phyloP scores from a whole-genome alignment of 2,113 vertebrate species.

The Delphinus delphis region DNA sequence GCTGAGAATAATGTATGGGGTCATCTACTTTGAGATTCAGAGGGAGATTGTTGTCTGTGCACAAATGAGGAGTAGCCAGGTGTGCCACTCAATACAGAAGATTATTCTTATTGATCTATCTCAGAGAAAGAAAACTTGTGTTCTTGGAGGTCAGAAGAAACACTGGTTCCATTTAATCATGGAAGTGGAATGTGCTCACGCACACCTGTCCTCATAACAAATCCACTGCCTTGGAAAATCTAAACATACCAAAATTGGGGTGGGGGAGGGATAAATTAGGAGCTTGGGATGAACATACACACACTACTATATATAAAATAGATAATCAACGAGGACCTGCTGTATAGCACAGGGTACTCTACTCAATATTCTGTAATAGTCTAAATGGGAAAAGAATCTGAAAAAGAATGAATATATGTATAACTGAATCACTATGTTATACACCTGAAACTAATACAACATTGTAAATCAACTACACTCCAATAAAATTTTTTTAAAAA shows the following conservation, averaged over 20 bases:
- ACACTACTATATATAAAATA: background rate
- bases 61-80: background rate
- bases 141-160: constrained; percentile 12
- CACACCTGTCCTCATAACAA: constrained; percentile 45
- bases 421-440: background rate
- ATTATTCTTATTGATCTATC: constrained; percentile 15
- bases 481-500: background rate
- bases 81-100: background rate
- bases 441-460: background rate
- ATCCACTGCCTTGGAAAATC: background rate
- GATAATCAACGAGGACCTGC: too few species aligned
- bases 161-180: constrained; percentile 31
- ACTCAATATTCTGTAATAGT: background rate
- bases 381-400: background rate
- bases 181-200: constrained; percentile 40
- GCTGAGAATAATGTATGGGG: constrained; percentile 45
- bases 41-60: constrained; percentile 11
- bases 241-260: background rate
- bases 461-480: background rate
- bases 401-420: background rate
- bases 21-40: constrained; percentile 46
- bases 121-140: background rate
- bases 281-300: background rate
- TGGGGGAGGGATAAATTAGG: background rate
- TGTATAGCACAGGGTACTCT: background rate